Evolutionary conservation across 2,113 vertebrate species (phyloP), one percentile per base, ranked within the genome.

Genomic region (Archilochus colubris): DNA sequence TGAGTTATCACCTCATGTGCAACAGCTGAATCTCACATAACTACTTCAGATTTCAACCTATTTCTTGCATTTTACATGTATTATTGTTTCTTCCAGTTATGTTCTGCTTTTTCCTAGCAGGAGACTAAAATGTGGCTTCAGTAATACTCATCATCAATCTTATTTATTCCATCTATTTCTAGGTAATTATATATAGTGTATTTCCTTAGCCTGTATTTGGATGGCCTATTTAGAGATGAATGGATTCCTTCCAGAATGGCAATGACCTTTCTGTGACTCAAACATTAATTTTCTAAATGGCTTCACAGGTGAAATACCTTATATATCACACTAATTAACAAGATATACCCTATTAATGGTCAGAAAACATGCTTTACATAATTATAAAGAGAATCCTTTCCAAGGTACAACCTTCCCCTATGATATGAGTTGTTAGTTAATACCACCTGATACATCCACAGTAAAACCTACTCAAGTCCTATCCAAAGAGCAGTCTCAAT

Each of bases 251-350:
- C 78, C 86, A 82, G 84, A 95, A 93, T 16, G 27, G 67, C 72
- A 89, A 92, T 88, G 92, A 96, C 92, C 94, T 91, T 92, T 93
- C 84, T 89, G 70, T 89, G 81, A 93, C 75, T 95, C 82, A 94
- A 86, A 70, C 55, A 92, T 96, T 91, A 89, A 87, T 96, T 97
- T 96, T 94, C 62, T 79, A 94, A 96, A 93, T 75, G 86, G 38
- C 31, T 92, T 91, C 70, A 93, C 59, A 92, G 89, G 86, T 94
- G 81, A 93, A 96, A 93, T 80, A 96, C 63, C 82, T 88, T 86
- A 92, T 94, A 94, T 25, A 94, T 91, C 75, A 87, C 87, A 43
- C 46, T 68, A 90, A 95, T 92, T 94, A 88, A 93, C 72, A 94
- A 94, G 85, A 93, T 33, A 81, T 27, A 78, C n/a, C 58, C 27